Evolutionary conservation across 30 jellyfish, hydroid and myxozoan species (phyloP).

Genomic region (Pelagia noctiluca): DNA sequence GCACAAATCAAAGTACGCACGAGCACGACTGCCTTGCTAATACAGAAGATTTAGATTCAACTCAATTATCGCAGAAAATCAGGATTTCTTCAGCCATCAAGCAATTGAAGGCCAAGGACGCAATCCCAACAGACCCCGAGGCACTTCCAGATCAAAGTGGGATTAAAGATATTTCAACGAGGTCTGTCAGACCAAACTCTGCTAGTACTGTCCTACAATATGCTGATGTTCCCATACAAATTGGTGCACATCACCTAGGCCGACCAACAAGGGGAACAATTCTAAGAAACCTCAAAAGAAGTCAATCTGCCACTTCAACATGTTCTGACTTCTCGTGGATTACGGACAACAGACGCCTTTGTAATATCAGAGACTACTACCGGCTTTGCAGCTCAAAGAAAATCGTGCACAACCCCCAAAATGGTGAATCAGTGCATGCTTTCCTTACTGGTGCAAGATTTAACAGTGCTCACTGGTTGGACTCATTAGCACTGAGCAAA

Average conservation of each 20-base stretch:
- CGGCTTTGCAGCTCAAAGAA: constrained; percentile 29
- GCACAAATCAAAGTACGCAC: not conserved
- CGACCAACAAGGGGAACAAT: constrained; percentile 70
- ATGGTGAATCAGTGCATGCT: constrained; percentile 57
- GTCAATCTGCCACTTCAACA: constrained; percentile 55
- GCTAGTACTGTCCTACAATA: constrained; percentile 60
- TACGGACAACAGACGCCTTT: constrained; percentile 63
- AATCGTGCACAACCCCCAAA: not conserved
- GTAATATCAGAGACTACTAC: constrained; percentile 63
- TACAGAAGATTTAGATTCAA: constrained; percentile 25
- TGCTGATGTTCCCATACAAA: constrained; percentile 62
- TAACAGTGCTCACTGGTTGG: constrained; percentile 69
- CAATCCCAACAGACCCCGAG: constrained; percentile 33
- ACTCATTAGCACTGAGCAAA: constrained; percentile 12
- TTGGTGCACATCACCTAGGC: constrained; percentile 47
- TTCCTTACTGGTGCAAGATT: constrained; percentile 67
- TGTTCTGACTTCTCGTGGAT: constrained; percentile 73
- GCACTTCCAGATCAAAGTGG: constrained; percentile 56
- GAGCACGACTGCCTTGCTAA: constrained; percentile 4
- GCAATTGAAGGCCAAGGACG: constrained; percentile 39
- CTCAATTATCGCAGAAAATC: constrained; percentile 53
- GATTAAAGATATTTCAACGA: not conserved
- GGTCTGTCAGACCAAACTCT: constrained; percentile 29
- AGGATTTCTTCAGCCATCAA: constrained; percentile 39
- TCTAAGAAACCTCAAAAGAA: constrained; percentile 43